Base-by-base conservation (phyloP, 2,888 invertebrate genomes). In the Odontomyia ornata region DNA sequence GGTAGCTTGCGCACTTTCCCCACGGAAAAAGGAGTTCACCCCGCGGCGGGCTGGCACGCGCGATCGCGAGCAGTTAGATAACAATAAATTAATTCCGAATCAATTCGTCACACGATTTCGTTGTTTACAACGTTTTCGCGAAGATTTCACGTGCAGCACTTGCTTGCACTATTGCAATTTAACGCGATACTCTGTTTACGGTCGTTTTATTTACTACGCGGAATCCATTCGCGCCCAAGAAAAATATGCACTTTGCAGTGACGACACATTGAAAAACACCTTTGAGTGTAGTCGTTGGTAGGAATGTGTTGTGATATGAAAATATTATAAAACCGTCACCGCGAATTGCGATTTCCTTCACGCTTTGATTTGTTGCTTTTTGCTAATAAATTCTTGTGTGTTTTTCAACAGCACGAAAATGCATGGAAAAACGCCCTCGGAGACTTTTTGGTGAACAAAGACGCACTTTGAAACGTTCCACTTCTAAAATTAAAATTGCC, bases 241-340 rank as follows among this genome's bases (percentile, higher is more conserved):
- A 15, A 27, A 27, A 62, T 15, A 21, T 65, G 65, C 65, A 65
- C 30, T 36, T 18, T 65, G 36, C 65, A 36, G 21, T 65, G 65
- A 65, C 65, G 65, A 65, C 57, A 60, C 21, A 21, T 23, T 15
- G 57, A 23, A 60, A 60, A 60, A 23, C 57, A 5, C 3, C 21
- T 60, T 52, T 60, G 57, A 52, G 52, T 52, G 3, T 52, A 9
- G 7, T 18, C 18, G 52, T 52, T 52, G n/a, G 15, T 4, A 52
- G 15, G 28, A 28, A 28, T 60, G 18, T 60, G 21, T 18, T 25
- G 15, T 28, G 28, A 62, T 27, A 62, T 62, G 62, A 18, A 25
- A 18, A 60, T 60, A 4, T 18, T 18, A 18, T 4, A 4, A 52
- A 52, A 52, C 2, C 52, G 52, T 4, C 52, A 52, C 52, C 4